Base-by-base conservation (phyloP, 2,888 invertebrate species). In the Drosophila mayaguana region DNA sequence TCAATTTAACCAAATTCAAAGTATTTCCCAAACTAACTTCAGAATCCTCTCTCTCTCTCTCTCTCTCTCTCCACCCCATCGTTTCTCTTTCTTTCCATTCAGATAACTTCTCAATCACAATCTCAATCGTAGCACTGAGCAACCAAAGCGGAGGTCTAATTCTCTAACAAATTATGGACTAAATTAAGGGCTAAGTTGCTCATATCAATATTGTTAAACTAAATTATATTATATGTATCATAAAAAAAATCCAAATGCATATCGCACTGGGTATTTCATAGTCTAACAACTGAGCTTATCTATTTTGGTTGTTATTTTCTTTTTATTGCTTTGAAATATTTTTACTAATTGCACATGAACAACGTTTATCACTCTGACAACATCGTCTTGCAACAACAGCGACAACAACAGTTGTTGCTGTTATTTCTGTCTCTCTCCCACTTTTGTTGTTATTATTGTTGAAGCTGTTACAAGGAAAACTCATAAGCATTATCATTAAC, bases 401-500 rank as follows among this genome's bases (percentile, higher is more conserved):
- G 63, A 36, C 69, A 57, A 63, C 63, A 51, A 54, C 63, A 46
- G 45, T 32, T 51, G 55, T 48, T 36, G 36, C 9, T 28, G 28
- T 9, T 32, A 63, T 65, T 53, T 55, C 50, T 62, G 54, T 50
- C 50, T 61, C 51, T 46, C 46, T 46, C 57, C 32, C 40, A 11
- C 42, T 20, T 48, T 42, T 55, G 51, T 43, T 63, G 50, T 42
- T 56, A 38, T 62, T 79, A 14, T 60, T 62, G 51, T 36, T 71
- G 77, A 38, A 60, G 74, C 61, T 70, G 79, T 81, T 76, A 76
- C 81, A 80, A 75, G 81, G 81, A 90, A 86, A 89, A 90, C 79
- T 89, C 89, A 88, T 86, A 88, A 88, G 90, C 84, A 88, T 88
- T 84, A 90, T 88, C 88, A 90, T 90, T 90, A 90, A 88, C 84